Evolutionary conservation across 1,140 invertebrate genomes (phyloP).

Genomic region (Paracyclopina nana): DNA sequence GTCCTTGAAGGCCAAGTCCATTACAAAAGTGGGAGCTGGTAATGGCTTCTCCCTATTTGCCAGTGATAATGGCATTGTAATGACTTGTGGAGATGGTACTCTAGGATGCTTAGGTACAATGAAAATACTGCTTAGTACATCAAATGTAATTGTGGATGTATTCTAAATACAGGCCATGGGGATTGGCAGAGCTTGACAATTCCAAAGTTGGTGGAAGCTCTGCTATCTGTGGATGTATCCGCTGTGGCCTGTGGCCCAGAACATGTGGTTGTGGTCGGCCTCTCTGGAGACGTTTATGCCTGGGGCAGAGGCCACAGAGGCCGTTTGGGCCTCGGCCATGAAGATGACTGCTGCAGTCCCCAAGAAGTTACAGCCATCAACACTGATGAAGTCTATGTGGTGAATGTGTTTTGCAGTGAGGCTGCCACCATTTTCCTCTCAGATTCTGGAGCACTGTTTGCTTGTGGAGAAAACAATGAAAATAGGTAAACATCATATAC

Average conservation of each 20-base stretch:
- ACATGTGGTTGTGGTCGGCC: constrained; percentile 42
- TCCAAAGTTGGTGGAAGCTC: constrained; percentile 38
- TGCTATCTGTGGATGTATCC: constrained; percentile 35
- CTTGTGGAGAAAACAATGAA: constrained; percentile 43
- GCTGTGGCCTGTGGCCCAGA: constrained; percentile 40
- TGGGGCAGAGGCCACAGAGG: constrained; percentile 46
- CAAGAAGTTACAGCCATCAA: constrained; percentile 27
- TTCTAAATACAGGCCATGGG: constrained; percentile 28
- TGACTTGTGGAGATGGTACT: constrained; percentile 46
- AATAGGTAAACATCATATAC: no score
- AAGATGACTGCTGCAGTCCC: constrained; percentile 30
- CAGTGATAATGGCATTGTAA: constrained; percentile 41
- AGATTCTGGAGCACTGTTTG: constrained; percentile 37
- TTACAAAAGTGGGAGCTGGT: constrained; percentile 35
- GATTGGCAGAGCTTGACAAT: constrained; percentile 35
- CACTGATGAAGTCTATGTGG: constrained; percentile 30
- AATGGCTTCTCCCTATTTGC: constrained; percentile 26
- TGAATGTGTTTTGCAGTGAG: constrained; percentile 37
- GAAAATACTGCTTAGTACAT: no score
- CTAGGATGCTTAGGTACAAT: constrained; percentile 40
- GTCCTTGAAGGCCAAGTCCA: constrained; percentile 36
- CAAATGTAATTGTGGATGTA: background rate
- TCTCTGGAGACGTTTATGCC: constrained; percentile 39
- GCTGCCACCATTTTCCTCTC: constrained; percentile 45
- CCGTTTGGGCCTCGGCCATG: constrained; percentile 39